Base-by-base conservation (phyloP, 53 echinoderm and acorn worm genomes). In the Temnopleurus reevesii region DNA sequence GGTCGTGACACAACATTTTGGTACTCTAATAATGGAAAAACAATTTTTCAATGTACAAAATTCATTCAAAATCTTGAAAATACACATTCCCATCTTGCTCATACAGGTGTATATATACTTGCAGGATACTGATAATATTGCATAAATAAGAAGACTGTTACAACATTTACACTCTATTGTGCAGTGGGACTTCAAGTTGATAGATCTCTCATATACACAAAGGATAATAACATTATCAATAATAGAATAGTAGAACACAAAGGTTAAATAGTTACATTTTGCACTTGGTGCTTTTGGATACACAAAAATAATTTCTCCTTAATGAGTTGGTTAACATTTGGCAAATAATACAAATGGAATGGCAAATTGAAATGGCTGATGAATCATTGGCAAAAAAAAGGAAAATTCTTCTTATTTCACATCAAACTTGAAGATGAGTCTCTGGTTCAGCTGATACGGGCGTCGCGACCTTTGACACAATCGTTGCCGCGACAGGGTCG, bases 271-370 rank as follows among this genome's bases (percentile, higher is more conserved):
- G 1, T 19, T 38, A 41, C 23, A 71, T 0, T 41, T 71, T 71
- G 71, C 71, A 71, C 71, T 71, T 71, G 71, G 71, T 71, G 71
- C 71, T 41, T 9, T 71, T 38, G 13, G 21, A 41, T 66, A 66
- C 21, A 35, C 34, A 71, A 35, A 15, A 41, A n/a, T n/a, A n/a
- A n/a, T n/a, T n/a, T n/a, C n/a, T n/a, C n/a, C n/a, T n/a, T n/a
- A 41, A 71, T 38, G 71, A 71, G 43, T 71, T 71, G 30, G 13
- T 38, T 71, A 8, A 23, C 71, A 5, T 49, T 8, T 31, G 18
- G 41, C 36, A 6, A 41, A 43, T 23, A 41, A 3, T 23, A 71
- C 21, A 41, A n/a, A 71, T 43, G 41, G 71, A 71, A 71, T 71
- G 71, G 71, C 71, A 71, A 71, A 71, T 71, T 18, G 71, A 41